These are phyloP conservation scores for Galemys pyrenaicus DNA, from an alignment of 2,113 vertebrate genomes.

Conservation along the genomic window DNA sequence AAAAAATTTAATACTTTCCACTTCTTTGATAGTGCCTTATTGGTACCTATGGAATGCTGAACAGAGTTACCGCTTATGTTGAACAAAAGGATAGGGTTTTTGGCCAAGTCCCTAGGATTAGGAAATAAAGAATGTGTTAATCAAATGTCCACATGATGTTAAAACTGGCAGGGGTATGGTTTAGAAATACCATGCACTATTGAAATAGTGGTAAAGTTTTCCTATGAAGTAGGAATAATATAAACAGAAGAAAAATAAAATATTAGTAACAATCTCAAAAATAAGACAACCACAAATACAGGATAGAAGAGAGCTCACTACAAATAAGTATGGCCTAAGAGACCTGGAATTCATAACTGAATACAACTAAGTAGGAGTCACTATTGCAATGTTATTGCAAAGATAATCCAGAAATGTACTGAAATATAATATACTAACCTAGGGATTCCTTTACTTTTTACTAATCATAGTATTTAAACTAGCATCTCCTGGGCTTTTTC, in stretches of 20 bases:
- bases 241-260: background rate
- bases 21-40: background rate
- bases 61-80: background rate
- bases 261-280: conserved; percentile 14
- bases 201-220: background rate
- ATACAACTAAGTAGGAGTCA: background rate
- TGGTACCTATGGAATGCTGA: background rate
- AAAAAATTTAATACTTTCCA: background rate
- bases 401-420: background rate
- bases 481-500: background rate
- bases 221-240: background rate
- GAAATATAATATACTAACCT: background rate
- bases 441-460: background rate
- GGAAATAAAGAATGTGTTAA: background rate
- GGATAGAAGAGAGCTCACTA: background rate
- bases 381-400: background rate
- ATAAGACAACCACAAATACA: background rate
- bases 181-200: background rate
- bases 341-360: background rate
- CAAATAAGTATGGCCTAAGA: conserved; percentile 32
- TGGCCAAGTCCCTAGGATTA: background rate
- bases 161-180: background rate
- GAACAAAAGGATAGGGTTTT: background rate
- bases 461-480: background rate
- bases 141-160: background rate